These are phyloP conservation scores for Drosophila borborema DNA, from an alignment of 2,888 invertebrate species.

Conservation along the genomic window DNA sequence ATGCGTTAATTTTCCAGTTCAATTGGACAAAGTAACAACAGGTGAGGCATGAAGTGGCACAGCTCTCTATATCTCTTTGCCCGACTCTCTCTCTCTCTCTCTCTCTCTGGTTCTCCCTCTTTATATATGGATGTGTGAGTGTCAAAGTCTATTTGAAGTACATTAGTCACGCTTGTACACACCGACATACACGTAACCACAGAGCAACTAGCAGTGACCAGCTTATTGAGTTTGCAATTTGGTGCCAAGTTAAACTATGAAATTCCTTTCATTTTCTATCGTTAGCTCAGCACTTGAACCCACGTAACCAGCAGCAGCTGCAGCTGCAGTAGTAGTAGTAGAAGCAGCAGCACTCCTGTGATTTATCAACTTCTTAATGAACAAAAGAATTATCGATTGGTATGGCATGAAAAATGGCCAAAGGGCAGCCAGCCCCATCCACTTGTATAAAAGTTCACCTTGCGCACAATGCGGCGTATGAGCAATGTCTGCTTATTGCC, in stretches of 20 bases:
- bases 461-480: slow-evolving; percentile 67
- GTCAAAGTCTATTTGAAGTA: slow-evolving; percentile 61
- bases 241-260: slow-evolving; percentile 61
- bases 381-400: slow-evolving; percentile 80
- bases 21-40: slow-evolving; percentile 54
- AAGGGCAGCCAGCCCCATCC: neutral
- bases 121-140: slow-evolving; percentile 24
- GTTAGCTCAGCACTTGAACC: slow-evolving; percentile 10
- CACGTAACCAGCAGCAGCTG: slow-evolving; percentile 3
- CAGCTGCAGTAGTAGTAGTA: neutral
- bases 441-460: slow-evolving; percentile 27
- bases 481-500: slow-evolving; percentile 54
- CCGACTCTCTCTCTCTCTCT: neutral
- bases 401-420: slow-evolving; percentile 67
- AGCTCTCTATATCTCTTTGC: neutral
- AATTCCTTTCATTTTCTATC: slow-evolving; percentile 63
- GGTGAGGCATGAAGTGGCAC: slow-evolving; percentile 47
- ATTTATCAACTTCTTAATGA: slow-evolving; percentile 79
- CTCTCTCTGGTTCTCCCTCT: no score
- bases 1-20: slow-evolving; percentile 49
- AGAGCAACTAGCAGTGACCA: slow-evolving; percentile 32
- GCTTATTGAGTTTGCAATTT: slow-evolving; percentile 56
- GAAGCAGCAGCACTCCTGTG: slow-evolving; percentile 38
- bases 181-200: neutral
- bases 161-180: slow-evolving; percentile 53